Percentiles rank a stretch among this genome's conserved stretches.
Evolutionary conservation across 2,113 vertebrate species (phyloP).

Genomic region (Pandion haliaetus): DNA sequence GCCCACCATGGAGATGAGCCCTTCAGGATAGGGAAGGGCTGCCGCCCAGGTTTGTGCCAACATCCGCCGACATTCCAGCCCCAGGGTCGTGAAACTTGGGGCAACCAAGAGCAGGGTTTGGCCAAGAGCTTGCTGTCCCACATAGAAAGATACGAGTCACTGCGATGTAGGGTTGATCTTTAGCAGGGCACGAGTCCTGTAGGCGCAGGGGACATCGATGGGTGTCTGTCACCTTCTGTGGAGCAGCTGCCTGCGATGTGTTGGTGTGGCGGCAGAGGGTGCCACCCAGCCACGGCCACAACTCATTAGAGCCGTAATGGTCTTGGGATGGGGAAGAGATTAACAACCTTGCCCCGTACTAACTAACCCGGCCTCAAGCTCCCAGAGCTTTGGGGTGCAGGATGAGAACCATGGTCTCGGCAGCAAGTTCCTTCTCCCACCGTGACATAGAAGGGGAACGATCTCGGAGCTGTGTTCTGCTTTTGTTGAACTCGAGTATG

Average conservation of each 20-base stretch:
- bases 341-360: background rate
- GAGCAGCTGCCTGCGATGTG: background rate
- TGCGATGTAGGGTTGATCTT: background rate
- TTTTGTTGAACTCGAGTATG: accelerated
- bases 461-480: background rate
- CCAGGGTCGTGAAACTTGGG: background rate
- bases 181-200: background rate
- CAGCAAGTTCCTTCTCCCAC: background rate
- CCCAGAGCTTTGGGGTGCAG: background rate
- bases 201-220: background rate
- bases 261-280: background rate
- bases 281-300: background rate
- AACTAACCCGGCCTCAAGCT: background rate
- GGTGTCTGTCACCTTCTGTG: background rate
- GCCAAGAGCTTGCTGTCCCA: background rate
- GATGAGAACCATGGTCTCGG: background rate
- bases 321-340: background rate
- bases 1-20: background rate
- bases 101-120: background rate
- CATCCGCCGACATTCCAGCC: accelerated
- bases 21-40: background rate
- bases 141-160: background rate
- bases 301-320: background rate
- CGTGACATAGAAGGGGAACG: accelerated
- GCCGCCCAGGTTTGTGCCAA: background rate